phyloP scores from a whole-genome alignment of 2,113 vertebrate species.

The Channa maculata region DNA sequence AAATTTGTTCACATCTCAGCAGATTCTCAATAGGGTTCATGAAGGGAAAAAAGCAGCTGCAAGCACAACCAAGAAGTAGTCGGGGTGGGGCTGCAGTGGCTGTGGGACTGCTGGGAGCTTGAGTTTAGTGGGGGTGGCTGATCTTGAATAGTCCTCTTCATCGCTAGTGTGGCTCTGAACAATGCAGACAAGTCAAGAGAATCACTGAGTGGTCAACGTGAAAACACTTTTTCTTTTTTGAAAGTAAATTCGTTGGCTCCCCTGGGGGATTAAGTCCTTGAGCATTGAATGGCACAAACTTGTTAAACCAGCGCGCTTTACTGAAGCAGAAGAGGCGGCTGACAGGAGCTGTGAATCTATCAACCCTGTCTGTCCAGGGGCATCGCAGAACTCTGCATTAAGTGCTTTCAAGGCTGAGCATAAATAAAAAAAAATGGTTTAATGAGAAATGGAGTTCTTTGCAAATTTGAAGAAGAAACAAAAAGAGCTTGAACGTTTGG shows the following conservation, averaged over 20 bases:
- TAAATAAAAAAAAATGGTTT: background rate
- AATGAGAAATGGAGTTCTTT: background rate
- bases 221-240: constrained; percentile 12
- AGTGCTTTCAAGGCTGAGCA: constrained; percentile 32
- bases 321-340: constrained; percentile 66
- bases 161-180: constrained; percentile 7
- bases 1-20: constrained; percentile 75
- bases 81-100: constrained; percentile 36
- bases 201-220: constrained; percentile 28
- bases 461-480: background rate
- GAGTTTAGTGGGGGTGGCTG: constrained; percentile 21
- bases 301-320: constrained; percentile 73
- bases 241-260: constrained; percentile 51
- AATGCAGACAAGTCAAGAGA: constrained; percentile 29
- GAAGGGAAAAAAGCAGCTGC: constrained; percentile 46
- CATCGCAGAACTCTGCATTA: constrained; percentile 44
- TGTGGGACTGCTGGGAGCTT: constrained; percentile 7
- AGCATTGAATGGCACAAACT: constrained; percentile 65
- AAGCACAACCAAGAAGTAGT: constrained; percentile 57
- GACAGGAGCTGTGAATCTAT: constrained; percentile 54
- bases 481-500: background rate
- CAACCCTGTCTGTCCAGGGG: constrained; percentile 50
- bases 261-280: constrained; percentile 70
- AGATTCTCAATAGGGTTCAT: constrained; percentile 70
- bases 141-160: constrained; percentile 16